Conservation (phyloP, 2,797 vertebrate genomes). For the Acrocephalus scirpaceus region DNA sequence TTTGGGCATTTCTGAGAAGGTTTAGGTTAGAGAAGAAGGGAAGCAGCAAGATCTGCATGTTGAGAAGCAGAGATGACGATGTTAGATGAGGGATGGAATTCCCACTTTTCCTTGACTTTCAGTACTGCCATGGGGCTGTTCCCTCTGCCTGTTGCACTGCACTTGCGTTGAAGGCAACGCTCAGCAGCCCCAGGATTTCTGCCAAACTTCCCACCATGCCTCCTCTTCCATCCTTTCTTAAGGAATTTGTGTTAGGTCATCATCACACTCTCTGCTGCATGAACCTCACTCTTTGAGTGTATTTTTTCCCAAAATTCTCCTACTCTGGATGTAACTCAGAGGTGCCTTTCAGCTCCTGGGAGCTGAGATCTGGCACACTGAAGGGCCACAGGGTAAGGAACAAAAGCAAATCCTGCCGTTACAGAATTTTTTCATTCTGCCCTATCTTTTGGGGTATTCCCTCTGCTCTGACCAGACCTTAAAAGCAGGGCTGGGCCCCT, state of each 20-base stretch:
- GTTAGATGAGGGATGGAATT: not conserved
- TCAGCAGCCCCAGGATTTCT: not conserved
- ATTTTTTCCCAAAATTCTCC: not conserved
- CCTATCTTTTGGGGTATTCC: rapidly evolving
- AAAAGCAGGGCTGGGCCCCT: not conserved
- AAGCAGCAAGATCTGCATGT: not conserved
- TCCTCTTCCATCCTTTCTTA: not conserved
- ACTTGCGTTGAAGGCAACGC: rapidly evolving
- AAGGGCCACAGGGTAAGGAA: not conserved
- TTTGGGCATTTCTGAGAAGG: not conserved
- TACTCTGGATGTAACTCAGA: not conserved
- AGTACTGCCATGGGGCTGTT: not conserved
- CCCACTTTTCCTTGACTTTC: not conserved
- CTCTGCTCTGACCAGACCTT: not conserved
- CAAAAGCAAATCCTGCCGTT: not conserved
- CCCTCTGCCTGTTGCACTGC: not conserved
- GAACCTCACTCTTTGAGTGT: not conserved
- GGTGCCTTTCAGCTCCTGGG: not conserved
- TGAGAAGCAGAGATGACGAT: not conserved
- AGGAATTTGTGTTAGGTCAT: not conserved
- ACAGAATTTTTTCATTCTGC: not conserved
- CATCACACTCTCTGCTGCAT: not conserved
- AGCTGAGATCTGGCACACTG: not conserved
- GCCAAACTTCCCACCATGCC: not conserved
- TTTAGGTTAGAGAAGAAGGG: not conserved